Base-by-base conservation (phyloP, 2,113 vertebrate species). In the Eptatretus burgeri region DNA sequence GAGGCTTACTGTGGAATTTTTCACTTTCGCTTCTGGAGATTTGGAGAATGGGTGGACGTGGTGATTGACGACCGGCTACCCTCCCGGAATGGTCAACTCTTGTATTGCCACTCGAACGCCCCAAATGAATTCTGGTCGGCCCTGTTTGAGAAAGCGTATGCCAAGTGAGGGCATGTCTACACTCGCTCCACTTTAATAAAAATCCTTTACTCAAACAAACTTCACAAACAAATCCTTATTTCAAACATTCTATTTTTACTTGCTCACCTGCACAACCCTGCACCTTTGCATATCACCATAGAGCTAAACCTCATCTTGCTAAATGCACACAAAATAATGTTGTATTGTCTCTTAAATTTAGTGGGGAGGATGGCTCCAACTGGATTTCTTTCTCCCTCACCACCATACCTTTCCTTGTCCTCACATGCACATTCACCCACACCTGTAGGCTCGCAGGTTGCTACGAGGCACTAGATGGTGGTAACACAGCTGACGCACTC, bases 381-480 rank as follows among this genome's bases (percentile, higher is more conserved):
- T 56, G 4, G 14, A 56, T 16, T 18, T 14, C 17, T 56, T 4
- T 56, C 14, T 18, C 2, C 14, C 17, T 16, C 17, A 2, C 14
- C 17, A 56, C 17, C 17, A 56, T n/a, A 17, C 20, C 20, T 60
- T 17, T 60, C 11, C 10, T 60, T 20, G n/a, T 17, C 20, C 56
- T 11, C 20, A n/a, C 11, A n/a, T 17, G 2, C 56, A 12, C 56
- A 20, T 62, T 17, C 52, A 14, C 51, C 5, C 18, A 13, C 13
- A 16, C 66, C 51, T 53, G 8, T 68, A 96, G 89, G 72, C 71
- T 96, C 49, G 74, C 80, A 12, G 82, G 81, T 56, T 91, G 81
- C 71, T 96, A 94, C 1, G 81, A 94, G 72, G 83, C 85, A 2
- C 72, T 96, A 49, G 84, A 82, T 64, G 82, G 84, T 11, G 82